Conservation (phyloP, 2,888 invertebrate genomes). For the Graphium colonna region DNA sequence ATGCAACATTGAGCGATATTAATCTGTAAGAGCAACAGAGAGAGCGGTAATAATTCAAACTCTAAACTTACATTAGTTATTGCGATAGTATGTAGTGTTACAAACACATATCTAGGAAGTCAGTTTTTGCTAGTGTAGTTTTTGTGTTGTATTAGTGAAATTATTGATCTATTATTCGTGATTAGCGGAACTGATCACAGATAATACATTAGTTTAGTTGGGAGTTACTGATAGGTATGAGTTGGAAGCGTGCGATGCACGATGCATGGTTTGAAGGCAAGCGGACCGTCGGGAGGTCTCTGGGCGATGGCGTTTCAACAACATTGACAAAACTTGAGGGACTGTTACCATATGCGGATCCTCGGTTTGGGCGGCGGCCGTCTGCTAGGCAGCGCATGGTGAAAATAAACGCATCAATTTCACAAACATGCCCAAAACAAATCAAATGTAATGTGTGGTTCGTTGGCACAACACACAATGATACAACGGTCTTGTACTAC, state of each 20-base stretch:
- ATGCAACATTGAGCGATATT: conserved; percentile 57
- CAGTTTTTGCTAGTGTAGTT: conserved; percentile 7
- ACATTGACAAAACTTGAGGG: conserved; percentile 55
- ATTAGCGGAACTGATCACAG: background rate
- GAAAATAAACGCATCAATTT: conserved; percentile 71
- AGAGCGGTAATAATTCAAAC: conserved; percentile 8
- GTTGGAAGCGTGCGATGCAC: conserved; percentile 67
- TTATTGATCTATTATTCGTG: too few relatives aligned
- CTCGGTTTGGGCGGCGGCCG: conserved; percentile 93
- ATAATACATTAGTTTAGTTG: conserved; percentile 19
- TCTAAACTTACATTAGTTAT: background rate
- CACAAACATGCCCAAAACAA: conserved; percentile 48
- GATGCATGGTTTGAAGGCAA: conserved; percentile 63
- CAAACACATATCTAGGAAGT: background rate
- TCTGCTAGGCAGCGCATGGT: conserved; percentile 80
- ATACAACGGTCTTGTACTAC: background rate
- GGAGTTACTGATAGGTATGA: conserved; percentile 30
- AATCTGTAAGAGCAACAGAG: conserved; percentile 26
- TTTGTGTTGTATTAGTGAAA: conserved; percentile 4
- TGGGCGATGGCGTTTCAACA: conserved; percentile 55
- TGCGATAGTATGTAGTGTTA: conserved; percentile 7
- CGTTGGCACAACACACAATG: conserved; percentile 2
- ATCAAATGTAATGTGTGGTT: conserved; percentile 22
- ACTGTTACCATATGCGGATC: conserved; percentile 93
- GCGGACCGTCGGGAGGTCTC: conserved; percentile 68